phyloP scores from a whole-genome alignment of 2,113 vertebrate species.

The Halcyon senegalensis region DNA sequence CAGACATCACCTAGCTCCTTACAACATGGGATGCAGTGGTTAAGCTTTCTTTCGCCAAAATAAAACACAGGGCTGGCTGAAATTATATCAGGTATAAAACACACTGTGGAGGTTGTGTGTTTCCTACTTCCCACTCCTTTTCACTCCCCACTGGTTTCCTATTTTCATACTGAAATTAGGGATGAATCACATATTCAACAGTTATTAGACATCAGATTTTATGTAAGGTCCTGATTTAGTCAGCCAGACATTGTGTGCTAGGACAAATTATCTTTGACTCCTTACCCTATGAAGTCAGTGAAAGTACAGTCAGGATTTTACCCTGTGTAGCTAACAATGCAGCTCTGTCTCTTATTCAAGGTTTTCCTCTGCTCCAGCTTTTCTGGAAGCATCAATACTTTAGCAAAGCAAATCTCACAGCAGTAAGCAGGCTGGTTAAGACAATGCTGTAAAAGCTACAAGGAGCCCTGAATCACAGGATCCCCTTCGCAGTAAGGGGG shows the following conservation, averaged over 20 bases:
- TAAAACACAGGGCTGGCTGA: background rate
- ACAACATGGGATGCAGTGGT: background rate
- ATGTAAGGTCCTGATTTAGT: background rate
- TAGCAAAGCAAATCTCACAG: background rate
- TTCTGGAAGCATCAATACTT: background rate
- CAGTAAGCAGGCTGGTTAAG: background rate
- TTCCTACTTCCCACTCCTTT: background rate
- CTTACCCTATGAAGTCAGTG: background rate
- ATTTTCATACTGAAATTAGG: background rate
- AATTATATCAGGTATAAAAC: background rate
- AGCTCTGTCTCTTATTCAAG: background rate
- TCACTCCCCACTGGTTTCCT: background rate
- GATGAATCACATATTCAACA: background rate
- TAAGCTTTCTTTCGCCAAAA: background rate
- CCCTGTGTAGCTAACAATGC: background rate
- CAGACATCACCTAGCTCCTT: background rate
- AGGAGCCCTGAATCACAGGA: background rate
- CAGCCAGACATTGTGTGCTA: background rate
- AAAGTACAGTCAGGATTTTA: background rate
- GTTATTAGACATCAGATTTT: background rate
- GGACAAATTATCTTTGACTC: background rate
- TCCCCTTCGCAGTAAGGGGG: background rate
- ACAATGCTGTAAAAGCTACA: background rate
- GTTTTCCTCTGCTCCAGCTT: background rate
- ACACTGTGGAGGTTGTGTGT: background rate